Evolutionary conservation across 2,888 invertebrate genomes (phyloP), one percentile per base, ranked within the genome.

Genomic region (Argyra leucocephala): DNA sequence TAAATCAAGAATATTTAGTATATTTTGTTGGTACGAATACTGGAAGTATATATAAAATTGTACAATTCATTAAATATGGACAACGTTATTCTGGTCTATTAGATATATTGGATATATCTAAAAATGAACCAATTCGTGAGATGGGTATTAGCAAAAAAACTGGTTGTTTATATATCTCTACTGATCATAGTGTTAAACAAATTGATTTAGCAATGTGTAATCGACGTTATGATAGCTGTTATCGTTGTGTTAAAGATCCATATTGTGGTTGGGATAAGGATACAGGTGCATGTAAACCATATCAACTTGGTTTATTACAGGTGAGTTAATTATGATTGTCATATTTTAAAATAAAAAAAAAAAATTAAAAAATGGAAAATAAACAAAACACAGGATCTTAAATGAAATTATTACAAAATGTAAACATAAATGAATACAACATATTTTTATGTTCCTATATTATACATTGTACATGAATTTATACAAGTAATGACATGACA

Each of bases 181-280:
- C 93, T 6, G 95, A 96, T 78, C 86, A 88, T 72, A 85, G 91
- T 71, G 89, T 96, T 63, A 86, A 93, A 68, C 96, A 96, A 80
- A 88, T 96, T 70, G 91, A 93, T 74, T 81, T 96, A 71, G 91
- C 93, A 67, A 88, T 95, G 85, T 96, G 96, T 77, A 88, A 90
- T 66, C 85, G 91, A 61, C 86, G 94, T 71, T 95, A 96, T 81
- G 92, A 93, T 81, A 93, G 91, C 74, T 96, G 96, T 76, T 85
- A 93, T 72, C 84, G 93, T 64, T 96, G 96, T 81, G 92, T 95
- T 15, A 88, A 92, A 73, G 96, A 96, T 81, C 96, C 96, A 0
- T 96, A 96, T 79, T 96, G 96, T 76, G 96, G 96, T 57, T 96
- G 96, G 96, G 96, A 96, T 77, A 88, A 91, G 72, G 93, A 94